Evolutionary conservation across 2,888 invertebrate species (phyloP), one percentile per base, ranked within the genome.

Genomic region (Clivina fossor): DNA sequence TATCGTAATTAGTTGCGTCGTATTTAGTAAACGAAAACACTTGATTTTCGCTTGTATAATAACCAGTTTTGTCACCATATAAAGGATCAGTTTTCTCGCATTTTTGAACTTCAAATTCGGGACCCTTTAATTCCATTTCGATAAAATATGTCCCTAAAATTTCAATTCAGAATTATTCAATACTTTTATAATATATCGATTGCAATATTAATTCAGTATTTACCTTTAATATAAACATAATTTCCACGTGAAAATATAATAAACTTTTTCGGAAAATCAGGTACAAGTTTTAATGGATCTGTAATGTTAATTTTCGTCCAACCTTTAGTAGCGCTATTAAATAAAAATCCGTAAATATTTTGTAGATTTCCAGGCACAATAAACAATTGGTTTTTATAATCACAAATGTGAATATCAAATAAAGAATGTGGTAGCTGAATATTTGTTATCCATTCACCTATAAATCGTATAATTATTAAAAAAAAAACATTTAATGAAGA

Each of bases 191-290:
- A 7, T 9, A n/a, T 9, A 7, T 35, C 7, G 13, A 9, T 9
- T 7, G 20, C 13, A 28, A 18, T 5, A 24, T 11, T 7, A n/a
- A n/a, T n/a, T n/a, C n/a, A n/a, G n/a, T 32, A 57, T 47, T 58
- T 62, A 68, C 70, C 69, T 66, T 69, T 71, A 32, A 71, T 61
- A 58, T 63, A 70, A 15, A 72, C 50, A 38, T 47, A 58, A 49
- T 63, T 60, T 37, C 63, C 62, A 58, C 67, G 65, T 0, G 67
- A 57, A 60, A 69, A 69, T 9, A 70, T 32, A 1, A 63, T 43
- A 54, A 64, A 69, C 19, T 60, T 60, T n/a, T 60, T 58, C 4
- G 63, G 57, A 20, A 60, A 59, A 16, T 58, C 58, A 4, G 62
- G 28, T 15, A 62, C 53, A 9, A 62, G 44, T 9, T 59, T 35